A percentile compares a stretch with the other conserved stretches of the same genome.
These are phyloP conservation scores for Limnephilus rhombicus DNA, from an alignment of 2,888 invertebrate species.

Conservation along the genomic window DNA sequence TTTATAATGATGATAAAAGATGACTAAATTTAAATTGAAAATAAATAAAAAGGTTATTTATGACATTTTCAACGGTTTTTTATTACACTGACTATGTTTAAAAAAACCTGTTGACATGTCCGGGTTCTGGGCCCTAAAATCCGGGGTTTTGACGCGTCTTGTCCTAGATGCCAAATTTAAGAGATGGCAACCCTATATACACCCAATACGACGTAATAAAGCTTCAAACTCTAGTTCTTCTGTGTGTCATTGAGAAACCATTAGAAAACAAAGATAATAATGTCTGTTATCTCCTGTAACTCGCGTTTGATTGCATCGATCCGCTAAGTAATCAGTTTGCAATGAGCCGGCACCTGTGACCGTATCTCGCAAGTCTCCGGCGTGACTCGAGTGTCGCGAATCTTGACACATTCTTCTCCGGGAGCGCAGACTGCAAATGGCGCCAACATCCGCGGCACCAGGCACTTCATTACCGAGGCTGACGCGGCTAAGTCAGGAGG, in stretches of 20 bases:
- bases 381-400: not conserved
- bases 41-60: too few species aligned
- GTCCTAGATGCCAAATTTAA: too few species aligned
- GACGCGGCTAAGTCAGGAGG: not conserved
- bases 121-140: too few species aligned
- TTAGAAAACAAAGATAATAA: not conserved
- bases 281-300: not conserved
- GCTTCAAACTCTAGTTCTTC: not conserved
- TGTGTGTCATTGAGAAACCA: not conserved
- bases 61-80: too few species aligned
- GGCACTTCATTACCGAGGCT: conserved; percentile 18
- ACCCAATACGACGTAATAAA: not conserved
- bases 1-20: too few species aligned
- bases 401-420: conserved; percentile 3
- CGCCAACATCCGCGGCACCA: conserved; percentile 6
- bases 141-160: too few species aligned
- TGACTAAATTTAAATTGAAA: too few species aligned
- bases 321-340: not conserved
- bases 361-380: not conserved
- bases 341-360: not conserved
- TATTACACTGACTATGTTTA: too few species aligned
- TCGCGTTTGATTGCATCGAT: not conserved
- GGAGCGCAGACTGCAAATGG: conserved; percentile 8
- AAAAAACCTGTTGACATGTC: too few species aligned
- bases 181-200: too few species aligned